Evolutionary conservation across 2,113 vertebrate genomes (phyloP), one percentile per base, ranked within the genome.

Genomic region (Trochalopteron elliotii): DNA sequence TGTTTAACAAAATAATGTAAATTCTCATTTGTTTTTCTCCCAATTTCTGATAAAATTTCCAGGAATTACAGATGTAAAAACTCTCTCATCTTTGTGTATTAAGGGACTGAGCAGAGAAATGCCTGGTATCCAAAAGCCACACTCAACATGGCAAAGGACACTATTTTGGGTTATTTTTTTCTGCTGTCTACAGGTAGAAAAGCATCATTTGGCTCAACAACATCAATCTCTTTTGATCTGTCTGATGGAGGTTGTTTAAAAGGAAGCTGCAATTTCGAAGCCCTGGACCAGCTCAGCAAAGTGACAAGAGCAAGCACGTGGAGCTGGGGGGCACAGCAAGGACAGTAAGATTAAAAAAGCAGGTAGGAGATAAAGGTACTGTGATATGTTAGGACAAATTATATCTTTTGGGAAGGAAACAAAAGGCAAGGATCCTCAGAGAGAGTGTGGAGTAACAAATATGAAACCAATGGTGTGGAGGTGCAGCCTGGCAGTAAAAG

Each of bases 101-200:
- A 35, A 5, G 5, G 39, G 30, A 60, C 13, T 15, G 28, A 40
- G 37, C 2, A 64, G 17, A 45, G 9, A 49, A 80, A 57, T 8
- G 10, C 19, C 18, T 0, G 0, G 12, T 4, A 45, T 11, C 8
- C 37, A 42, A 15, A 74, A 11, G 17, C 18, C 27, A 30, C 0
- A 1, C 50, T 70, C 53, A 80, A 15, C n/a, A 19, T 14, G 12
- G 18, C 35, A 86, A 67, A 50, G 10, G 10, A 30, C 15, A 40
- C 7, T 12, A 53, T 14, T 67, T 27, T 12, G 4, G 35, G 16
- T 19, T 11, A 5, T 9, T 30, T 47, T 35, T 35, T 85, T 63
- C 44, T 55, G 31, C 25, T 75, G 8, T 20, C 30, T 57, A 24
- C 67, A 75, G 28, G 47, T 6, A 65, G 30, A 77, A 83, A 13